phyloP scores from a whole-genome alignment of 2,888 invertebrate genomes.

The Dyspetes luteomarginatus region DNA sequence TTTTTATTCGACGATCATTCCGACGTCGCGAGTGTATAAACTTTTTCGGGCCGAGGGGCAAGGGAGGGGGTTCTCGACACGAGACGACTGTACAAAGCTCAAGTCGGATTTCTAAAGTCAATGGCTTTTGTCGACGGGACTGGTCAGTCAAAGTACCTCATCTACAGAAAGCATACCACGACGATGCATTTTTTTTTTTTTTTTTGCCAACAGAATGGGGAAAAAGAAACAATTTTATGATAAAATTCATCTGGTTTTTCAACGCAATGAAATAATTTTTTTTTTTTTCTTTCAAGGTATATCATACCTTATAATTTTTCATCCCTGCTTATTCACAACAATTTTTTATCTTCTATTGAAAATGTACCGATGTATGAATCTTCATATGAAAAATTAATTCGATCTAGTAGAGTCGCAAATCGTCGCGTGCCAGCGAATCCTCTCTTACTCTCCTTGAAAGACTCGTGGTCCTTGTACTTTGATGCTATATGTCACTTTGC shows the following conservation, averaged over 20 bases:
- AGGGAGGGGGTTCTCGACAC: not conserved
- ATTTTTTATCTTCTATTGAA: not conserved
- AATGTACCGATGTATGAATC: not conserved
- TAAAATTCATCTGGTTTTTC: too few relatives aligned
- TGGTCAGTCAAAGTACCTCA: not conserved
- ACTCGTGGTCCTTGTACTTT: conserved; percentile 48
- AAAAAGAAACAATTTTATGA: too few relatives aligned
- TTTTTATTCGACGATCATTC: not conserved
- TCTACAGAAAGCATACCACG: not conserved
- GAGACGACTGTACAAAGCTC: not conserved
- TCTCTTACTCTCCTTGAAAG: conserved; percentile 60
- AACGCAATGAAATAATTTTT: too few relatives aligned
- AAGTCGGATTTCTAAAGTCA: not conserved
- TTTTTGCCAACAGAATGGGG: too few relatives aligned
- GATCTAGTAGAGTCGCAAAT: conserved; percentile 7
- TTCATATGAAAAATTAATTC: conserved; percentile 36
- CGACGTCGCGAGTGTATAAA: conserved; percentile 2
- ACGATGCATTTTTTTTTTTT: not conserved
- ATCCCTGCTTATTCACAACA: not conserved
- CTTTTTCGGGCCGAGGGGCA: not conserved
- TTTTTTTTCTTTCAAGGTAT: too few relatives aligned
- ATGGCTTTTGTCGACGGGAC: not conserved
- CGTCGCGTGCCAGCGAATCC: conserved; percentile 61
- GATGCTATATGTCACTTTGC: conserved; percentile 64
- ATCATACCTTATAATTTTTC: not conserved